A percentile compares a stretch with the other conserved stretches of the same genome.
phyloP scores from a whole-genome alignment of 2,797 vertebrate species.

The Lepus townsendii region DNA sequence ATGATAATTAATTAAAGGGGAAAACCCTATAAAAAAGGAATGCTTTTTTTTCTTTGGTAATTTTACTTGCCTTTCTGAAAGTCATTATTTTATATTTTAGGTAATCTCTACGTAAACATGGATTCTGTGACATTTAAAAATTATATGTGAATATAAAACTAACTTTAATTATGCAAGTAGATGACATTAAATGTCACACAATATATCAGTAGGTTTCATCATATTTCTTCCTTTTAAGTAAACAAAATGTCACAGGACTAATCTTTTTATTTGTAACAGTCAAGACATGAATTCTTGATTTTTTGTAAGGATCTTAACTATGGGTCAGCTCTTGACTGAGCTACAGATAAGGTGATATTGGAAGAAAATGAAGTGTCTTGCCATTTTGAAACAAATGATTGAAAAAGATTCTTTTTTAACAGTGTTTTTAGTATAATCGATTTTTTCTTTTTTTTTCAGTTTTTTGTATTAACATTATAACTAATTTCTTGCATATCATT shows the following conservation, averaged over 20 bases:
- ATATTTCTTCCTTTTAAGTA: constrained; percentile 27
- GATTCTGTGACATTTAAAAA: constrained; percentile 40
- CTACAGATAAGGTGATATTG: neutral
- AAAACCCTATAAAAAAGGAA: neutral
- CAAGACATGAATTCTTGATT: constrained; percentile 35
- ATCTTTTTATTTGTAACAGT: constrained; percentile 41
- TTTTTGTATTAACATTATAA: constrained; percentile 34
- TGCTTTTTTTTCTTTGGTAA: constrained; percentile 42
- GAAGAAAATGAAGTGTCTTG: constrained; percentile 4
- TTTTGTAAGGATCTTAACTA: constrained; percentile 20
- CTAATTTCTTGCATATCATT: constrained; percentile 22
- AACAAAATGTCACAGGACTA: constrained; percentile 7
- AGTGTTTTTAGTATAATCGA: neutral
- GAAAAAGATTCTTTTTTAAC: constrained; percentile 3
- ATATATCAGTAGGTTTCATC: neutral
- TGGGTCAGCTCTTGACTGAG: neutral
- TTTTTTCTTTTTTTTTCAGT: neutral
- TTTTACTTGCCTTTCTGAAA: constrained; percentile 51
- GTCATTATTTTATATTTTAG: constrained; percentile 48
- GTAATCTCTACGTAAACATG: constrained; percentile 27
- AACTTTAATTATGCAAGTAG: constrained; percentile 12
- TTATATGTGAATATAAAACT: constrained; percentile 38
- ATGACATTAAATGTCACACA: neutral
- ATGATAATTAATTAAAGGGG: neutral
- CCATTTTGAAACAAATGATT: constrained; percentile 34